These are phyloP conservation scores for Eumacrocentrus americanus DNA, from an alignment of 2,888 invertebrate species.

Conservation along the genomic window DNA sequence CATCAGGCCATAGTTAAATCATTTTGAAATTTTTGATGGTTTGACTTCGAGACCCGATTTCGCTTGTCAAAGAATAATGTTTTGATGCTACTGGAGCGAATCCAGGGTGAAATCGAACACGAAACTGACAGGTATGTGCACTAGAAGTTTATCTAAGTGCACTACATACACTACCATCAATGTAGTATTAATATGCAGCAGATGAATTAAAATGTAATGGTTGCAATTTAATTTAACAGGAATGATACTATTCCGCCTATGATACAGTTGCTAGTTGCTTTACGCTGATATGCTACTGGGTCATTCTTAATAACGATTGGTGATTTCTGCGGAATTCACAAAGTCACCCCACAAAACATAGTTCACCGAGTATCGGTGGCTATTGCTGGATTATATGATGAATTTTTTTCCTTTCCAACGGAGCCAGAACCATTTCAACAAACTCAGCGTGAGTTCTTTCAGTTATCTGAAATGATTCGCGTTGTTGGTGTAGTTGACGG, in stretches of 20 bases:
- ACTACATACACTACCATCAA: too few relatives aligned
- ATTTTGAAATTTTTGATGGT: too few relatives aligned
- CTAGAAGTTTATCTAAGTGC: too few relatives aligned
- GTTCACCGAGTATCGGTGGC: neutral
- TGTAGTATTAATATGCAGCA: too few relatives aligned
- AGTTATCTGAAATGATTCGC: neutral
- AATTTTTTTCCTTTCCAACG: neutral
- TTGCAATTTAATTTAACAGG: too few relatives aligned
- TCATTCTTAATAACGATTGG: neutral
- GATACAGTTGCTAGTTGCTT: neutral
- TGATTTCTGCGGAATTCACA: neutral
- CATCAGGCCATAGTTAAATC: too few relatives aligned
- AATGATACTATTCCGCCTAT: neutral
- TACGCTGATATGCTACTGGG: neutral
- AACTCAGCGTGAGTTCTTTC: neutral
- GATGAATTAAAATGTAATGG: too few relatives aligned
- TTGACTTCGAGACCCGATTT: too few relatives aligned
- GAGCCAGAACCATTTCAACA: neutral
- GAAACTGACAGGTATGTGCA: too few relatives aligned
- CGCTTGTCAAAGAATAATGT: too few relatives aligned
- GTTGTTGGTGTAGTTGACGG: neutral
- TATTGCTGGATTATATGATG: neutral
- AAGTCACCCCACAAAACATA: neutral
- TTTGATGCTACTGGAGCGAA: too few relatives aligned
- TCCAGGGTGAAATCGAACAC: too few relatives aligned